These are phyloP conservation scores for Centropus bengalensis DNA, from an alignment of 2,113 vertebrate genomes.

Conservation along the genomic window DNA sequence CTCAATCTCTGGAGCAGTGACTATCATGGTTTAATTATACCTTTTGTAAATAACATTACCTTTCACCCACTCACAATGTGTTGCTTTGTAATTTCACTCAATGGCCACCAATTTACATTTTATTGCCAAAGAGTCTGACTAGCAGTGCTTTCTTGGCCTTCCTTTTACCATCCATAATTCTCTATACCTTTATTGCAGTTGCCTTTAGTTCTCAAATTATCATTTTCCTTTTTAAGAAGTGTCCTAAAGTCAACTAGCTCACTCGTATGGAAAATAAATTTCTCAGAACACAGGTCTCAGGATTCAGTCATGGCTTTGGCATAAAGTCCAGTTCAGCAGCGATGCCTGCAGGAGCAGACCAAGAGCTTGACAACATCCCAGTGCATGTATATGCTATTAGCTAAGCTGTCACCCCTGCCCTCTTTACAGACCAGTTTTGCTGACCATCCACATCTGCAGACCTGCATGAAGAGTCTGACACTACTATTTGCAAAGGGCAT, in stretches of 20 bases:
- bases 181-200: background rate
- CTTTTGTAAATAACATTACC: slow-evolving; percentile 19
- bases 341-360: background rate
- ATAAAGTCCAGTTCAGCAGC: background rate
- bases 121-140: background rate
- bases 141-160: background rate
- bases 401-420: background rate
- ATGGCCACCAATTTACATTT: background rate
- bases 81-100: slow-evolving; percentile 40
- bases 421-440: background rate
- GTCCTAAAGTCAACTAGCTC: background rate
- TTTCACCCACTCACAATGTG: background rate
- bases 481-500: background rate
- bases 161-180: background rate
- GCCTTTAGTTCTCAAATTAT: background rate
- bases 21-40: slow-evolving; percentile 37
- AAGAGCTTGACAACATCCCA: background rate
- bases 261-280: background rate
- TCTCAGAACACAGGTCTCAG: background rate
- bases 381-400: background rate
- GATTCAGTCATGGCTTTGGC: background rate
- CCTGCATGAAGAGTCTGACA: background rate
- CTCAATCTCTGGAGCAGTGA: slow-evolving; percentile 2
- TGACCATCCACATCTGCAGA: background rate
- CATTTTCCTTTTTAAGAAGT: background rate